These are phyloP conservation scores for Formica aserva DNA, from an alignment of 2,888 invertebrate genomes.

Conservation along the genomic window DNA sequence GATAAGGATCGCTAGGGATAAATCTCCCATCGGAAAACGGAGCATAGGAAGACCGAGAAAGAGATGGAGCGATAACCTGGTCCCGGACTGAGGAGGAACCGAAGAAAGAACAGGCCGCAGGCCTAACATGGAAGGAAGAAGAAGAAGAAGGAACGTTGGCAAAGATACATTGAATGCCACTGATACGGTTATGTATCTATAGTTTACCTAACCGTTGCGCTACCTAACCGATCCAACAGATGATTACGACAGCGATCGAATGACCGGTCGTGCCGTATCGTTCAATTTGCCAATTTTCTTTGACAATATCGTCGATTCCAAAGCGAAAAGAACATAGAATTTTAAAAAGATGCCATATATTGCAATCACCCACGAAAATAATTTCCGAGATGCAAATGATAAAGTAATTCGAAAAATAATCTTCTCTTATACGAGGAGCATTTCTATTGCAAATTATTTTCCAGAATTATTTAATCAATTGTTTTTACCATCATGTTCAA, in stretches of 20 bases:
- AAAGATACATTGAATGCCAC: conserved; percentile 3
- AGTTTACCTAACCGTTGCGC: conserved; percentile 32
- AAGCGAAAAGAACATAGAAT: conserved; percentile 60
- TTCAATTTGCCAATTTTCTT: conserved; percentile 22
- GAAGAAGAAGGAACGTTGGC: too few relatives aligned
- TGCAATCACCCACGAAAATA: conserved; percentile 49
- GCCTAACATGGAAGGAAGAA: too few relatives aligned
- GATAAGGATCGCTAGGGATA: too few relatives aligned
- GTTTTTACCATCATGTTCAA: not conserved
- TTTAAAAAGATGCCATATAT: conserved; percentile 45
- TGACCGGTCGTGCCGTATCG: conserved; percentile 53
- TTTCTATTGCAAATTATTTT: not conserved
- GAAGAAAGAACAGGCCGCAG: too few relatives aligned
- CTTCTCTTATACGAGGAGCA: not conserved
- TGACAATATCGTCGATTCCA: conserved; percentile 66
- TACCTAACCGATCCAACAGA: conserved; percentile 46
- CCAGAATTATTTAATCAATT: not conserved
- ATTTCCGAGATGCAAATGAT: conserved; percentile 55
- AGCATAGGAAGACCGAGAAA: too few relatives aligned
- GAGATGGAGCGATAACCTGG: too few relatives aligned
- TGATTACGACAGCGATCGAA: conserved; percentile 69
- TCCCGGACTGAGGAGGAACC: too few relatives aligned
- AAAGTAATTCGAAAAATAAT: not conserved
- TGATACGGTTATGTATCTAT: conserved; percentile 63
- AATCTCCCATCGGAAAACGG: too few relatives aligned